Evolutionary conservation across 2,888 invertebrate species (phyloP), one percentile per base, ranked within the genome.

Genomic region (Noctua pronuba): DNA sequence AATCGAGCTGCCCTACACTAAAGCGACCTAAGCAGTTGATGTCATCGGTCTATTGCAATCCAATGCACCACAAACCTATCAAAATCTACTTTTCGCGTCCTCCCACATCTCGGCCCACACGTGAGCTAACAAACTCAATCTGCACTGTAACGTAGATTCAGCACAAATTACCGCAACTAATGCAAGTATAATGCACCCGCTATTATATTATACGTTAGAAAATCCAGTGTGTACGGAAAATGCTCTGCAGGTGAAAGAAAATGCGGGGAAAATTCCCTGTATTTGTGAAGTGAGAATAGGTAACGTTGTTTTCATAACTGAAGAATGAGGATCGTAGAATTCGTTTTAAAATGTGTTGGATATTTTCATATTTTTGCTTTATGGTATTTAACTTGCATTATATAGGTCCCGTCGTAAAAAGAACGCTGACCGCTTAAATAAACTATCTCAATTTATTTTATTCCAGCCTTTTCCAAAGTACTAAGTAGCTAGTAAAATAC

Each of bases 101-200:
- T 16, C 60, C 31, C 21, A 16, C n/a, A 71, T 44, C 46, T 71
- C 10, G 21, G 0, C n/a, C 73, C 70, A 35, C 24, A 28, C 16
- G 11, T 21, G 44, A 28, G 11, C 71, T 72, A 66, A 83, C 83
- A 60, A 77, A 80, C 68, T 52, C 77, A 81, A 80, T 73, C 73
- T 84, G 31, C 71, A n/a, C 73, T 60, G 75, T 67, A 70, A 78
- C 80, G 60, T 71, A 84, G 82, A 84, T 79, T 82, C 84, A 58
- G 67, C 38, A 67, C 55, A 78, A 86, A 86, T 86, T 80, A 86
- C 76, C 69, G 31, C 66, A 64, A 13, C 78, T 86, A 82, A 86
- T 86, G 80, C 75, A 85, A 80, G 76, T 80, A 69, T 82, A 86
- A 85, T 85, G 83, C 52, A 49, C 73, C 24, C 21, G 16, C 77